Base-by-base conservation (phyloP, 2,797 vertebrate species). In the Pseudocheirus occidentalis region DNA sequence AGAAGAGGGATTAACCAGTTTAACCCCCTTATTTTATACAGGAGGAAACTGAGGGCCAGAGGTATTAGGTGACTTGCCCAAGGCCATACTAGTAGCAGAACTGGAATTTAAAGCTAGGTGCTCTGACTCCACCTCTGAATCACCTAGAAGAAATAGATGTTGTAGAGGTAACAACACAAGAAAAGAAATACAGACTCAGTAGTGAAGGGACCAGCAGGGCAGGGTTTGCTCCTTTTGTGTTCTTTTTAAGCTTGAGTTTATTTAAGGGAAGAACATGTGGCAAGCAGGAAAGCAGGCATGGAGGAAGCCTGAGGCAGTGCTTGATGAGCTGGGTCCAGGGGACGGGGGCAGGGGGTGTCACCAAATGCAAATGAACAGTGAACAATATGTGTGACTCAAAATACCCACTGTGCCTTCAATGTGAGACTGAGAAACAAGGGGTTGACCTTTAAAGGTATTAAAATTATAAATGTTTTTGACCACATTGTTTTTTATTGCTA, bases 311-410 rank as follows among this genome's bases (percentile, higher is more conserved):
- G 13, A 97, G 96, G 97, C 50, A 57, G 96, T 92, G 94, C 97
- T 98, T 98, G 93, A 98, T 98, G 98, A 98, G 98, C 98, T 97
- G 97, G 97, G 98, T 98, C 98, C 96, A 97, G 97, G 96, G 57
- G 97, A 98, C n/a, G 99, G 27, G 11, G 28, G 31, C 31, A 29
- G 58, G 18, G 99, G 99, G 98, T 98, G 99, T 99, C 98, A 99
- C 98, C 99, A 98, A 97, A 99, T 99, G 98, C 98, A 99, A 99
- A 99, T 99, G 98, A 98, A 98, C 97, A 98, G 97, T 98, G 98
- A 98, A 98, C 98, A 99, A 98, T 98, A 95, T 96, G 97, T 98
- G 93, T 99, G 98, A 99, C 98, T 99, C 98, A 99, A 98, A 99
- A 97, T 98, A 98, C 98, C 98, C 98, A 96, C 98, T 98, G 94